phyloP scores from a whole-genome alignment of 37 sponge, comb jelly and placozoan species.

The Cladorhizidae sp. region DNA sequence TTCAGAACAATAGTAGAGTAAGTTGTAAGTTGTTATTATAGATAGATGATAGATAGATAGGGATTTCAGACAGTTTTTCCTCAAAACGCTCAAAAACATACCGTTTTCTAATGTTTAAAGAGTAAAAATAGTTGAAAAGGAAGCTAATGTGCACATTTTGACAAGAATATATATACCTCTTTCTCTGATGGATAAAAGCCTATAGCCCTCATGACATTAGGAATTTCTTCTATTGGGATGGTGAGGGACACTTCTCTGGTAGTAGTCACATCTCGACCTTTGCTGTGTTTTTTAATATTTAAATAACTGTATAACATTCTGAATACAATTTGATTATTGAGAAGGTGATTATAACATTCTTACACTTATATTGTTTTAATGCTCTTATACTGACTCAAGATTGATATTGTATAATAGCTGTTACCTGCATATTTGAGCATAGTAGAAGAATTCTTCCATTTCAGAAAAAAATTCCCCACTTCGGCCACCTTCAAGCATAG shows the following conservation, averaged over 20 bases:
- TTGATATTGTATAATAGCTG: no score
- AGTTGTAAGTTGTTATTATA: not conserved
- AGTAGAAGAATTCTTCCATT: constrained; percentile 97
- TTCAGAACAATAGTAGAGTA: not conserved
- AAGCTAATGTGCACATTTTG: no score
- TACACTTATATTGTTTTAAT: no score
- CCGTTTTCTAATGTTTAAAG: not conserved
- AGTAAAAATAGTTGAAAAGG: no score
- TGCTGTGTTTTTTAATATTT: constrained; percentile 60
- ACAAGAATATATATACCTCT: constrained; percentile 53
- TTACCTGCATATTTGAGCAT: constrained; percentile 90
- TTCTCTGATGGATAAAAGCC: constrained; percentile 98
- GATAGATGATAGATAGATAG: constrained; percentile 7
- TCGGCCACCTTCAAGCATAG: constrained; percentile 93
- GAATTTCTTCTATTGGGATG: constrained; percentile 85
- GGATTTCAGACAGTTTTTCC: no score
- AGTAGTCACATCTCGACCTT: constrained; percentile 65
- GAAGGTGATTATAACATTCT: no score
- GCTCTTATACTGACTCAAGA: no score
- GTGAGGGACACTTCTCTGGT: constrained; percentile 71
- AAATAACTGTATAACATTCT: no score
- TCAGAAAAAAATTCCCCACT: constrained; percentile 90
- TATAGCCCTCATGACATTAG: constrained; percentile 93
- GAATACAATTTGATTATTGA: no score
- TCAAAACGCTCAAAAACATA: no score